Percentiles rank a stretch among this genome's conserved stretches.
Evolutionary conservation across 2,888 invertebrate species (phyloP).

Genomic region (Lasiommata megera): DNA sequence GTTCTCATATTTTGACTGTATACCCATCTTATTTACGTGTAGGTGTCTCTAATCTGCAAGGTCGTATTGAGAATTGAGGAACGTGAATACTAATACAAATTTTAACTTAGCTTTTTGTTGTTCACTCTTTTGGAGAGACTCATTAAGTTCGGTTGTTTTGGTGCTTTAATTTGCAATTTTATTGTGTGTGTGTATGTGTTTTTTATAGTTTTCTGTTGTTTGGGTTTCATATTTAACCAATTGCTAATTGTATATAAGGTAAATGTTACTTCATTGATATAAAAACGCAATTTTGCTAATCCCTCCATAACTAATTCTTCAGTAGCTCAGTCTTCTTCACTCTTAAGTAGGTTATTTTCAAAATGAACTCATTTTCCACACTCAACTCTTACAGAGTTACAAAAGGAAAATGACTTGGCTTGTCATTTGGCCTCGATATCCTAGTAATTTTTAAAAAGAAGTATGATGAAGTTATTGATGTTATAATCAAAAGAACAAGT

Average conservation of each 20-base stretch:
- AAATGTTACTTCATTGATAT: neutral
- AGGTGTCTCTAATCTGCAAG: slow-evolving; percentile 65
- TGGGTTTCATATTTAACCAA: neutral
- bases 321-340: too few species aligned
- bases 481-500: too few species aligned
- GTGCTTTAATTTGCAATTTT: neutral
- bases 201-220: neutral
- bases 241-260: neutral
- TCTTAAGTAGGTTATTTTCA: too few species aligned
- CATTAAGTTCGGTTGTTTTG: slow-evolving; percentile 32
- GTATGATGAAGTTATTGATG: too few species aligned
- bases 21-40: slow-evolving; percentile 49
- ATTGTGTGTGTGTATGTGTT: neutral
- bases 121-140: slow-evolving; percentile 30
- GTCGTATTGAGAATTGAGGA: slow-evolving; percentile 44
- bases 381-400: too few species aligned
- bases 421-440: too few species aligned
- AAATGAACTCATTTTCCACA: too few species aligned
- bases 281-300: too few species aligned
- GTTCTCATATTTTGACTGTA: slow-evolving; percentile 43
- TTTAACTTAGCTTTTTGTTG: slow-evolving; percentile 26
- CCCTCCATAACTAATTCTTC: too few species aligned
- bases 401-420: too few species aligned
- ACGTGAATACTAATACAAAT: slow-evolving; percentile 37
- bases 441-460: too few species aligned